Evolutionary conservation across 2,888 invertebrate genomes (phyloP), one percentile per base, ranked within the genome.

Genomic region (Helobdella robusta): DNA sequence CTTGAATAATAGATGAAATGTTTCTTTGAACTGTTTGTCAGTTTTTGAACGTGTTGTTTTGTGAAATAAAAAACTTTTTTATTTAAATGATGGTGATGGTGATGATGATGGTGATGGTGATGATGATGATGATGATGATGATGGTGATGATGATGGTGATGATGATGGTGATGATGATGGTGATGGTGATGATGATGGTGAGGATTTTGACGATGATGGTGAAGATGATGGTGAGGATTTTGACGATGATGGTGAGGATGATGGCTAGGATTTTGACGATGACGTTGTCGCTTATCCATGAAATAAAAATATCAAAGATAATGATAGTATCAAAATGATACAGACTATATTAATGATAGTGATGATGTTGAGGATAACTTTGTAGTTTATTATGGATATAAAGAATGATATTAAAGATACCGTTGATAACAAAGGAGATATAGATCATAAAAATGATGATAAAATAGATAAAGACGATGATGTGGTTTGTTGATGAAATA

Each of bases 181-280:
- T 59, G 59, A 59, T 59, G 59, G 35, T 59, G 59, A 6, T 59
- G 59, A 59, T 59, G 59, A 59, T 59, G 32, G 35, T 59, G 59
- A 54, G 20, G 54, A 54, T 54, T 23, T 4, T 54, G 54, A 5
- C 28, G 54, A 3, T 20, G 54, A 54, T 54, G 54, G 2, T 5
- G 23, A 5, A 25, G 54, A 54, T 54, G 54, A 5, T 20, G 54
- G 4, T 20, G 54, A 54, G 20, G 54, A 54, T 54, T 23, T 25
- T 54, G 54, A 54, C 35, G 59, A 59, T 59, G 59, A 59, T 59
- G 59, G 3, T 59, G 59, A 59, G 30, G 59, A 59, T 59, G 32
- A 59, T 59, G 59, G 28, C 28, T 23, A 54, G 20, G 54, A 5
- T 54, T 23, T 4, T 54, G 54, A 3, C 8, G 54, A 54, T 54